phyloP scores from a whole-genome alignment of 2,888 invertebrate species.

The Ormia ochracea region DNA sequence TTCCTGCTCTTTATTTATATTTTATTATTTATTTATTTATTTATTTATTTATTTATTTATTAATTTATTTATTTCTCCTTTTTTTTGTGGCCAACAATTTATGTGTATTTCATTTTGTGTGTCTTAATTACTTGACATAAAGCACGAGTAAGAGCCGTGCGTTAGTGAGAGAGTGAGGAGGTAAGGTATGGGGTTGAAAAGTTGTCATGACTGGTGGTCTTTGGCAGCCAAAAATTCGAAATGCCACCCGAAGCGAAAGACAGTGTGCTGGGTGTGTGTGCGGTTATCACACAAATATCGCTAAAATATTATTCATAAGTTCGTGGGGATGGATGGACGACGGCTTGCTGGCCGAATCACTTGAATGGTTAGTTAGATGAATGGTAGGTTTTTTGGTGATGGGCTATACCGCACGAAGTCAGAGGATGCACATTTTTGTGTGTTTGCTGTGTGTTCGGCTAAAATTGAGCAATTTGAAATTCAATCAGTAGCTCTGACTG shows the following conservation, averaged over 20 bases:
- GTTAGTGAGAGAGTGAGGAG: neutral
- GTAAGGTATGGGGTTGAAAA: slow-evolving; percentile 30
- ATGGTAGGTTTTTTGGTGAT: slow-evolving; percentile 4
- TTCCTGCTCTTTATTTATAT: neutral
- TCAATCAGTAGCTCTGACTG: slow-evolving; percentile 76
- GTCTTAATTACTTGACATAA: slow-evolving; percentile 60
- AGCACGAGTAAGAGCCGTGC: neutral
- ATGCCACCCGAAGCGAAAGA: slow-evolving; percentile 62
- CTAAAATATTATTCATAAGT: slow-evolving; percentile 54
- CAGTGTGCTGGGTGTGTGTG: slow-evolving; percentile 15
- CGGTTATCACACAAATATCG: slow-evolving; percentile 54
- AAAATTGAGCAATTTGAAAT: slow-evolving; percentile 78
- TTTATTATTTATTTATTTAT: too few species aligned
- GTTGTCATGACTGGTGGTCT: slow-evolving; percentile 54
- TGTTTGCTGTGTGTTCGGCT: slow-evolving; percentile 69
- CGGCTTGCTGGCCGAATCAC: neutral
- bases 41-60: too few species aligned
- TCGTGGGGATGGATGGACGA: slow-evolving; percentile 1
- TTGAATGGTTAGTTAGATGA: slow-evolving; percentile 8
- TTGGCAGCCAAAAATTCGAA: slow-evolving; percentile 31
- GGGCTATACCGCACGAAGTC: slow-evolving; percentile 27
- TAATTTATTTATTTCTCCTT: neutral
- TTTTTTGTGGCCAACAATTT: slow-evolving; percentile 13
- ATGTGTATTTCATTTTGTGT: slow-evolving; percentile 41
- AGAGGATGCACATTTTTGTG: slow-evolving; percentile 53